Percentiles rank a stretch among this genome's conserved stretches.
phyloP scores from a whole-genome alignment of 1,140 invertebrate species.

The Campoletis sonorensis region DNA sequence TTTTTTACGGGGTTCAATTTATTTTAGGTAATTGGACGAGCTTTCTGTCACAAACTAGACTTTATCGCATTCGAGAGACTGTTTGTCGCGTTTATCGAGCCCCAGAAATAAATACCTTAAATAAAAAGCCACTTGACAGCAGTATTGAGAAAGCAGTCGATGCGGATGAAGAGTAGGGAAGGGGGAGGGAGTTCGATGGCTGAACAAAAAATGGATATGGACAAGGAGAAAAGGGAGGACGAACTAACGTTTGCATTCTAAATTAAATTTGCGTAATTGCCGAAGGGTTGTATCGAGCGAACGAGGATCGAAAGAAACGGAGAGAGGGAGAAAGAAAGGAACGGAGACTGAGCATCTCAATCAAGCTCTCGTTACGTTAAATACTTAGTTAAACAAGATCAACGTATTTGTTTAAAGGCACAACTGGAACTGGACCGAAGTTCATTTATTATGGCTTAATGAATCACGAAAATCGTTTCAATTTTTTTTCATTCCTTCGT shows the following conservation, averaged over 20 bases:
- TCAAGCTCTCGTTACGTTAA: constrained; percentile 23
- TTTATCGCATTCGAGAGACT: background rate
- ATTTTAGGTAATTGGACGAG: background rate
- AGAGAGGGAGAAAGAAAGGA: background rate
- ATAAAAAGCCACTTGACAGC: background rate
- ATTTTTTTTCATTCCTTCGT: background rate
- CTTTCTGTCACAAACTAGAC: background rate
- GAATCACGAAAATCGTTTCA: background rate
- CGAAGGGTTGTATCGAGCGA: background rate
- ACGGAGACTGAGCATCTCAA: constrained; percentile 6
- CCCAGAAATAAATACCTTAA: background rate
- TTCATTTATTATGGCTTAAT: background rate
- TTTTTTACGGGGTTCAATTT: background rate
- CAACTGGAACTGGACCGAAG: background rate
- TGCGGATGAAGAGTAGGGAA: background rate
- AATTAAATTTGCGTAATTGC: constrained; percentile 23
- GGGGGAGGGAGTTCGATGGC: background rate
- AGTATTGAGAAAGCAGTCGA: background rate
- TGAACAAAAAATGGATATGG: background rate
- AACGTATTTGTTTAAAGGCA: background rate
- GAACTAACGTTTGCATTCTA: background rate
- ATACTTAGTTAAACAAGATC: constrained; percentile 27
- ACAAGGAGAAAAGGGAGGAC: background rate
- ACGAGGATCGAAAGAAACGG: background rate
- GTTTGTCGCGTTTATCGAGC: background rate